A percentile compares a stretch with the other conserved stretches of the same genome.
Evolutionary conservation across 2,113 vertebrate genomes (phyloP).

Genomic region (Rhinogobius similis): DNA sequence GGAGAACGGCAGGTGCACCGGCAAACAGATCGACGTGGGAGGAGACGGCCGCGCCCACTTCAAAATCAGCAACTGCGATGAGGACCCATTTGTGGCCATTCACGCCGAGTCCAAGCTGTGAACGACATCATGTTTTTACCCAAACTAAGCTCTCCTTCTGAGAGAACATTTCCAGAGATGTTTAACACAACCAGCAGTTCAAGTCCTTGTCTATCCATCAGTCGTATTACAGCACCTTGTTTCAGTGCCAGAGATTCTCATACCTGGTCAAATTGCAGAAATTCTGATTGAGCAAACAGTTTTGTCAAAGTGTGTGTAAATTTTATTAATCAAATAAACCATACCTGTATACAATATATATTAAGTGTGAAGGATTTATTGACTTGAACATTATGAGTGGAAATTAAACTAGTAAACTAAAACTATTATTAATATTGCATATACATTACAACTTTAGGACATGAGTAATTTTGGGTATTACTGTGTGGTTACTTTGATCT

Average conservation of each 20-base stretch:
- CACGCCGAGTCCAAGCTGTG: slow-evolving; percentile 81
- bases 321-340: neutral
- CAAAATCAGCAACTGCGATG: slow-evolving; percentile 81
- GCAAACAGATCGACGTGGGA: slow-evolving; percentile 80
- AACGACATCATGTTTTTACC: slow-evolving; percentile 1
- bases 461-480: no score
- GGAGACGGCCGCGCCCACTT: slow-evolving; percentile 81
- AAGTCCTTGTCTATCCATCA: no score
- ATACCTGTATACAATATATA: neutral
- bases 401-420: neutral
- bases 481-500: no score
- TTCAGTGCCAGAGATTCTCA: no score
- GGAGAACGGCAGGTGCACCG: slow-evolving; percentile 77
- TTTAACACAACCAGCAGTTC: no score
- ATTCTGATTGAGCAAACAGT: no score
- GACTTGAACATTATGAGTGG: neutral
- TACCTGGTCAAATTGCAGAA: no score
- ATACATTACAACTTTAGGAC: no score
- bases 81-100: slow-evolving; percentile 89
- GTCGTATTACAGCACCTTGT: no score
- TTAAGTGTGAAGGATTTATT: neutral
- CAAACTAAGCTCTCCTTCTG: neutral
- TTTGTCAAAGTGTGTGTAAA: no score
- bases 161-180: no score
- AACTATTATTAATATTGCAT: neutral